Evolutionary conservation across 1,140 invertebrate species (phyloP).

Genomic region (Brachionus paranguensis): DNA sequence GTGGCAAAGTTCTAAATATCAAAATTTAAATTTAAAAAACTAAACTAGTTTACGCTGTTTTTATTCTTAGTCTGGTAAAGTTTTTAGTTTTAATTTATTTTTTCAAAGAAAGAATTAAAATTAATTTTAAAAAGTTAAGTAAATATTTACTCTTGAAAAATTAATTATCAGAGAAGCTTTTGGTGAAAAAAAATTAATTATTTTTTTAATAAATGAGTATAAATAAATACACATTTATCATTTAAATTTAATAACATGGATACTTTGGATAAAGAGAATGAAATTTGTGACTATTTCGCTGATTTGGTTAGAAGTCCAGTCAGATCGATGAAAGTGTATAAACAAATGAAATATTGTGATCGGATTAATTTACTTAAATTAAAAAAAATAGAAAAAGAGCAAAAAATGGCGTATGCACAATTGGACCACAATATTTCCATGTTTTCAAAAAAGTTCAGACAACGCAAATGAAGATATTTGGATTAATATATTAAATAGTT

Average conservation of each 20-base stretch:
- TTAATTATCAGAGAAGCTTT: neutral
- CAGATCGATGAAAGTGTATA: neutral
- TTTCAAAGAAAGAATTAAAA: neutral
- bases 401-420: neutral
- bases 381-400: neutral
- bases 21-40: too few relatives aligned
- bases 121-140: neutral
- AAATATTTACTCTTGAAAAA: neutral
- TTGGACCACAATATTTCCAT: neutral
- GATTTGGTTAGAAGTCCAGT: neutral
- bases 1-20: too few relatives aligned
- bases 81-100: too few relatives aligned
- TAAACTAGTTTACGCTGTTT: too few relatives aligned
- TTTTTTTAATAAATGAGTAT: neutral
- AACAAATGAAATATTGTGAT: neutral
- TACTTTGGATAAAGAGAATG: neutral
- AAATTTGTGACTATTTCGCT: constrained; percentile 1
- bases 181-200: neutral
- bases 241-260: neutral
- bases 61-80: too few relatives aligned
- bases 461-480: neutral
- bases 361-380: neutral
- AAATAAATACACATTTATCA: neutral
- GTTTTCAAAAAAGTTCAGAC: neutral
- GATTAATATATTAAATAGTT: too few relatives aligned